phyloP scores from a whole-genome alignment of 2,888 invertebrate genomes.

The Pristionchus exspectatus region DNA sequence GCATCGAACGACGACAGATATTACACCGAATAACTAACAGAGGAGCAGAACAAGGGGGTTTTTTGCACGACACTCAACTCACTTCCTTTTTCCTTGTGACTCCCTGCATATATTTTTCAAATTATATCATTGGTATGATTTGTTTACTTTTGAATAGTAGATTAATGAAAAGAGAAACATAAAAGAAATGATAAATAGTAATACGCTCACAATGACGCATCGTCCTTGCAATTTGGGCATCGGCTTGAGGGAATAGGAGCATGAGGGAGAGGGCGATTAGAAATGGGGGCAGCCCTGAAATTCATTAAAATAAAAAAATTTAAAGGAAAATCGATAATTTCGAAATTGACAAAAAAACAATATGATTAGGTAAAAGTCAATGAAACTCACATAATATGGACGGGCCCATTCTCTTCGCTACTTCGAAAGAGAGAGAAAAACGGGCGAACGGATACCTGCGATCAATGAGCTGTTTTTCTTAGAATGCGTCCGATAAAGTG shows the following conservation, averaged over 20 bases:
- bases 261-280: background rate
- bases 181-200: background rate
- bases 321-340: background rate
- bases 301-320: background rate
- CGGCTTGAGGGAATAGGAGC: background rate
- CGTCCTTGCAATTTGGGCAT: background rate
- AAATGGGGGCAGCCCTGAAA: conserved; percentile 20
- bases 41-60: background rate
- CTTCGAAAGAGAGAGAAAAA: background rate
- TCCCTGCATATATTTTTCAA: background rate
- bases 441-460: background rate
- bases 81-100: conserved; percentile 20
- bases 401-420: conserved; percentile 34
- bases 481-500: background rate
- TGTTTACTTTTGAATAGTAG: background rate
- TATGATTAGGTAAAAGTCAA: background rate
- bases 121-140: background rate
- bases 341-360: background rate
- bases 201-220: conserved; percentile 42
- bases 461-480: background rate
- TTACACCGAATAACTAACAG: background rate
- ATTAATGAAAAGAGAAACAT: too few species aligned
- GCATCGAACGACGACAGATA: background rate
- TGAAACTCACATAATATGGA: conserved; percentile 9
- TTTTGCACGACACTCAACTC: conserved; percentile 29